Percentiles rank a stretch among this genome's conserved stretches.
Evolutionary conservation across 2,797 vertebrate genomes (phyloP).

Genomic region (Lepus townsendii): DNA sequence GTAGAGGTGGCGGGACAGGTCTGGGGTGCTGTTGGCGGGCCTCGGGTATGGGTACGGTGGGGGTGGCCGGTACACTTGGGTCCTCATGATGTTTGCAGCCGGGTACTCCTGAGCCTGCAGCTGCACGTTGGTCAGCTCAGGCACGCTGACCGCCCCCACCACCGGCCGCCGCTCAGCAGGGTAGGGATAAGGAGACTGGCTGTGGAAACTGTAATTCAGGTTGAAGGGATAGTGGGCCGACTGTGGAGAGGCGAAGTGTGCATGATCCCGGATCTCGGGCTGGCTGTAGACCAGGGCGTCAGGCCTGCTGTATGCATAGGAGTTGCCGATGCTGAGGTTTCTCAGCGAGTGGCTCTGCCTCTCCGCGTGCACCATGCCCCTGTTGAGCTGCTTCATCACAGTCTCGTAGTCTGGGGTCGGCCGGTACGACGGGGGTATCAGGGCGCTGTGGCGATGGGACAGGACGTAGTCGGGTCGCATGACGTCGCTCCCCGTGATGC

Average conservation of each 20-base stretch:
- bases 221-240: conserved; percentile 94
- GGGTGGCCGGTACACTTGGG: conserved; percentile 97
- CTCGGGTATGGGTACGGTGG: conserved; percentile 96
- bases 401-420: conserved; percentile 98
- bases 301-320: conserved; percentile 96
- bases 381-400: conserved; percentile 96
- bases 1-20: conserved; percentile 96
- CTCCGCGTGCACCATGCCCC: conserved; percentile 92
- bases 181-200: conserved; percentile 95
- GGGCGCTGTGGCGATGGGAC: conserved; percentile 95
- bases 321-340: conserved; percentile 96
- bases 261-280: conserved; percentile 97
- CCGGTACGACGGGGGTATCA: conserved; percentile 97
- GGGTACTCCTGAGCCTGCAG: conserved; percentile 97
- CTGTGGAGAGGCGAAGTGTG: conserved; percentile 86
- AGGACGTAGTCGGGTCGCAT: conserved; percentile 95
- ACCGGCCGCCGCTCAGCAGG: conserved; percentile 94
- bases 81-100: conserved; percentile 96
- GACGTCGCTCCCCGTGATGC: conserved; percentile 96
- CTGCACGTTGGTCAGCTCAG: conserved; percentile 98
- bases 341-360: conserved; percentile 97
- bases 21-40: conserved; percentile 98
- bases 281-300: conserved; percentile 98
- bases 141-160: conserved; percentile 97
- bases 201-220: conserved; percentile 96